These are phyloP conservation scores for Atopsyche davidsoni DNA, from an alignment of 1,140 invertebrate species.

Conservation along the genomic window DNA sequence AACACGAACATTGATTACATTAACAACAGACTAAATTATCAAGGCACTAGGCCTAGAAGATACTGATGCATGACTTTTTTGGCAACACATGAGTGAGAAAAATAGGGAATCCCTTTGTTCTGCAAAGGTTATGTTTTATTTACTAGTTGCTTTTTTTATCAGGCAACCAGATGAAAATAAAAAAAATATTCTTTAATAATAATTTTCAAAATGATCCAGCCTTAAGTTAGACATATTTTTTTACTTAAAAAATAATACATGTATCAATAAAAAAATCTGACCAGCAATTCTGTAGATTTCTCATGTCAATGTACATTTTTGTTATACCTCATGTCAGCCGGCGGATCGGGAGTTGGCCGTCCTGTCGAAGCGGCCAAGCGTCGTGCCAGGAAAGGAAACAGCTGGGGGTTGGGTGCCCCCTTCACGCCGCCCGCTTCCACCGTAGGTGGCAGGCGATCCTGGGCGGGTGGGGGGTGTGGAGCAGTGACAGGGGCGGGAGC, in stretches of 20 bases:
- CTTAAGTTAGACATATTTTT: too few relatives aligned
- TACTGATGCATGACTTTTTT: too few relatives aligned
- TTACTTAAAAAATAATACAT: not conserved
- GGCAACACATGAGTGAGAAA: too few relatives aligned
- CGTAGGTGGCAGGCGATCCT: slow-evolving; percentile 6
- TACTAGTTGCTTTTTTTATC: too few relatives aligned
- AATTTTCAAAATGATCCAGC: not conserved
- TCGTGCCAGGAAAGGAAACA: slow-evolving; percentile 72
- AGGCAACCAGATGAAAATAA: too few relatives aligned
- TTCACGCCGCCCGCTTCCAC: slow-evolving; percentile 15
- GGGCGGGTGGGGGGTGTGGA: not conserved
- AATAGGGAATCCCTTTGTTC: too few relatives aligned
- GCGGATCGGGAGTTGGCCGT: slow-evolving; percentile 26
- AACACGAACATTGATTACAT: not conserved
- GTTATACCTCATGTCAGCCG: slow-evolving; percentile 22
- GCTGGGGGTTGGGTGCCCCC: slow-evolving; percentile 59
- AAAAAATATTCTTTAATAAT: too few relatives aligned
- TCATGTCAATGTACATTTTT: too few relatives aligned
- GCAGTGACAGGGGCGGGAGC: slow-evolving; percentile 4
- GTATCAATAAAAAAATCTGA: not conserved
- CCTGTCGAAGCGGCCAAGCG: slow-evolving; percentile 53
- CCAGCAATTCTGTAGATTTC: not conserved
- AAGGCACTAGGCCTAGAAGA: too few relatives aligned
- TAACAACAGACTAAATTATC: too few relatives aligned
- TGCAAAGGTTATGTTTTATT: too few relatives aligned